A percentile compares a stretch with the other conserved stretches of the same genome.
phyloP scores from a whole-genome alignment of 2,888 invertebrate species.

The Serrognathus titanus region DNA sequence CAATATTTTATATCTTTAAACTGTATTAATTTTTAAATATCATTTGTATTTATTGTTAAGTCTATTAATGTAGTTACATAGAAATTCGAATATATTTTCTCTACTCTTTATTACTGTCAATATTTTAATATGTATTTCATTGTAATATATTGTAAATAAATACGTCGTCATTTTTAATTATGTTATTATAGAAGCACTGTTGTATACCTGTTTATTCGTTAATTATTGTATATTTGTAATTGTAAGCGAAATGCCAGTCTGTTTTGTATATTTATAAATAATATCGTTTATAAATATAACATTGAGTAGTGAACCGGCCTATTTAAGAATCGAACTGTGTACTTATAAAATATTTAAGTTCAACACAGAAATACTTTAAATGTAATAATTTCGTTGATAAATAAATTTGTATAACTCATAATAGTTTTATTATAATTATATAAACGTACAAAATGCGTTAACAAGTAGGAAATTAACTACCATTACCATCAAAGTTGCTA shows the following conservation, averaged over 20 bases:
- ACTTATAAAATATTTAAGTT: constrained; percentile 19
- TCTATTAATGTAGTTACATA: neutral
- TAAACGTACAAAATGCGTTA: no score
- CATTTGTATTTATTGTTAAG: neutral
- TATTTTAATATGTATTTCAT: neutral
- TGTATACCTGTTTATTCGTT: constrained; percentile 4
- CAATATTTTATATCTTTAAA: neutral
- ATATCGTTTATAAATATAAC: constrained; percentile 12
- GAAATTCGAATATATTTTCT: constrained; percentile 3
- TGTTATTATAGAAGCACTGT: neutral
- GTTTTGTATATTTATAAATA: constrained; percentile 14
- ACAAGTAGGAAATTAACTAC: no score
- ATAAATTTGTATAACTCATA: constrained; percentile 13
- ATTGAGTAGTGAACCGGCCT: constrained; percentile 34
- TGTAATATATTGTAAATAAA: neutral
- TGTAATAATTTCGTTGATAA: constrained; percentile 14
- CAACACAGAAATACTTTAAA: constrained; percentile 19
- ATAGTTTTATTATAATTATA: neutral
- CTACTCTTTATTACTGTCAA: neutral
- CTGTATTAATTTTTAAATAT: constrained; percentile 1
- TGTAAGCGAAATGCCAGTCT: constrained; percentile 15
- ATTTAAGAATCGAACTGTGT: constrained; percentile 28
- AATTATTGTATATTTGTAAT: constrained; percentile 1
- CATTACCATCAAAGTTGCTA: neutral
- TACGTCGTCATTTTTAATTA: neutral